Evolutionary conservation across 2,797 vertebrate genomes (phyloP).

Genomic region (Sarcophilus harrisii): DNA sequence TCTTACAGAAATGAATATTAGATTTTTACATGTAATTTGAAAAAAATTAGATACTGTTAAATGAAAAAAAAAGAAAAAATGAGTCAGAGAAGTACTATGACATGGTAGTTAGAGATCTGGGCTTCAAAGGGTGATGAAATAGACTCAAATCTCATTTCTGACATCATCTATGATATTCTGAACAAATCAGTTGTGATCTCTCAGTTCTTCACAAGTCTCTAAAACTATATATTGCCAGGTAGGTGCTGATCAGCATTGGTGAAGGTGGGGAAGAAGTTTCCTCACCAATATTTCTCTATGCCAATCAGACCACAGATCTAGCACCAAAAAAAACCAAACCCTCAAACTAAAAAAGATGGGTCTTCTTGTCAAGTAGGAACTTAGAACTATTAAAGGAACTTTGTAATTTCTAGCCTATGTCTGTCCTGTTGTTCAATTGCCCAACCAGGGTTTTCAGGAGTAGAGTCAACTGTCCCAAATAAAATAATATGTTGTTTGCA

Average conservation of each 20-base stretch:
- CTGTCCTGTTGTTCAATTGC: background rate
- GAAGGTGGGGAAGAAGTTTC: background rate
- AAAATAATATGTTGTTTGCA: background rate
- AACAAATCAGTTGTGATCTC: background rate
- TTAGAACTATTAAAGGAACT: background rate
- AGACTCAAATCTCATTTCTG: background rate
- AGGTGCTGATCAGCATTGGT: background rate
- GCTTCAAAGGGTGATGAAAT: background rate
- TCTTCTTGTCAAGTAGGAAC: background rate
- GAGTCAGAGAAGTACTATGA: background rate
- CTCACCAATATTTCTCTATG: background rate
- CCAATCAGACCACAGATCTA: background rate
- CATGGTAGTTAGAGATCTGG: background rate
- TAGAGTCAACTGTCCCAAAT: background rate
- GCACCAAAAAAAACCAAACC: too few relatives aligned
- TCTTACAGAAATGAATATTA: too few relatives aligned
- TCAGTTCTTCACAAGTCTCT: background rate
- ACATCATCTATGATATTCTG: background rate
- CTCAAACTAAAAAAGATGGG: background rate
- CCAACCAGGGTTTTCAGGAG: background rate
- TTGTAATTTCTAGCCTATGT: background rate
- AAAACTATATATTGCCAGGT: background rate
- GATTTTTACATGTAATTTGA: too few relatives aligned
- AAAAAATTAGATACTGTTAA: too few relatives aligned
- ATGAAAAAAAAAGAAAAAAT: background rate